phyloP scores from a whole-genome alignment of 2,113 vertebrate genomes.

The Macroglossus sobrinus region DNA sequence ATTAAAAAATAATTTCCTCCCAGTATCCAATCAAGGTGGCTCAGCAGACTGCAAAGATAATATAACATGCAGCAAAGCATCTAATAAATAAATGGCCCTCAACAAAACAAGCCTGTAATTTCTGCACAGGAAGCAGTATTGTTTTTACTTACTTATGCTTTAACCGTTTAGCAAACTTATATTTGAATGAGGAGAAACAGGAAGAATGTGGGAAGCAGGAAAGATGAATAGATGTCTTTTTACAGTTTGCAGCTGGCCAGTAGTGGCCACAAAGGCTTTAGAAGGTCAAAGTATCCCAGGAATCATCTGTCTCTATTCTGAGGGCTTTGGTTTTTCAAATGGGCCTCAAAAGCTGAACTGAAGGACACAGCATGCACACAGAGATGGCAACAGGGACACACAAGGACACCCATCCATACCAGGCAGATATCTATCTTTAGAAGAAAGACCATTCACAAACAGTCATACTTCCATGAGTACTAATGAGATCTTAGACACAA shows the following conservation, averaged over 20 bases:
- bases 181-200: background rate
- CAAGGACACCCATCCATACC: too few relatives aligned
- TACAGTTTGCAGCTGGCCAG: background rate
- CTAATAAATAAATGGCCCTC: constrained; percentile 31
- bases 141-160: background rate
- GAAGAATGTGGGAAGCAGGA: background rate
- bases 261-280: background rate
- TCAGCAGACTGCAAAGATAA: constrained; percentile 42
- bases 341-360: background rate
- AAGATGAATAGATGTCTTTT: background rate
- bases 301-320: background rate
- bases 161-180: background rate
- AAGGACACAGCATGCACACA: background rate
- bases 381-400: background rate
- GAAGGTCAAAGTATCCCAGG: background rate
- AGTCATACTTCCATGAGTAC: background rate
- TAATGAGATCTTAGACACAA: background rate
- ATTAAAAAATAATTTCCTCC: constrained; percentile 53
- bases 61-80: background rate
- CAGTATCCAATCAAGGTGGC: constrained; percentile 34
- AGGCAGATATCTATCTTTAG: background rate
- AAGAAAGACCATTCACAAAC: background rate
- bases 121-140: constrained; percentile 6
- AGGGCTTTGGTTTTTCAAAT: background rate
- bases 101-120: constrained; percentile 37